Percentiles rank a stretch among this genome's conserved stretches.
Conservation (phyloP, 1,140 invertebrate species). For the Sinella curviseta region DNA sequence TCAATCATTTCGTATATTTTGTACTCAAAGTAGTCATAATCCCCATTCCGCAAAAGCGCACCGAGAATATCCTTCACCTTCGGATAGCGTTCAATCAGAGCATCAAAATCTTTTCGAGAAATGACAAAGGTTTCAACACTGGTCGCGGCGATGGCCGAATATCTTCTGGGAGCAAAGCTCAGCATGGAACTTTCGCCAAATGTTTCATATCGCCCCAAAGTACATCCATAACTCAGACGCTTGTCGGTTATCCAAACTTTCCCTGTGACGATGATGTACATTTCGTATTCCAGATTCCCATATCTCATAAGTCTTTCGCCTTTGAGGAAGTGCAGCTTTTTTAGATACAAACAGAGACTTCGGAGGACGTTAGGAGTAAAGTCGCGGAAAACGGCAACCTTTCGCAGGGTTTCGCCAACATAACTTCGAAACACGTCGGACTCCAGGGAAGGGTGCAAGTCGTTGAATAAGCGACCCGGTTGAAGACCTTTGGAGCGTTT, state of each 20-base stretch:
- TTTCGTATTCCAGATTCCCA: constrained; percentile 38
- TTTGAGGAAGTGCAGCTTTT: constrained; percentile 27
- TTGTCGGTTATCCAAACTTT: constrained; percentile 34
- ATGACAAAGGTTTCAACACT: constrained; percentile 38
- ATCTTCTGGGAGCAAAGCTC: background rate
- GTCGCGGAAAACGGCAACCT: constrained; percentile 31
- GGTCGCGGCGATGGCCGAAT: constrained; percentile 32
- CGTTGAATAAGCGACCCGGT: constrained; percentile 33
- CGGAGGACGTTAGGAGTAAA: constrained; percentile 29
- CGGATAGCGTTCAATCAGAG: constrained; percentile 40
- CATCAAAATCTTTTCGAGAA: constrained; percentile 26
- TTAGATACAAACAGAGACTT: constrained; percentile 31
- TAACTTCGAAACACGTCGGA: constrained; percentile 40
- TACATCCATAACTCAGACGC: constrained; percentile 7
- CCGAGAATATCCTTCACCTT: background rate
- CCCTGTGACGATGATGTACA: constrained; percentile 4
- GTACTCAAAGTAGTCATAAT: constrained; percentile 33
- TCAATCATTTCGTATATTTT: constrained; percentile 34
- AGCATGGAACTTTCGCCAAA: constrained; percentile 32
- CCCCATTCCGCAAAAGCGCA: background rate
- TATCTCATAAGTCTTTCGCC: constrained; percentile 24
- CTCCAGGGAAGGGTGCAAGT: constrained; percentile 42
- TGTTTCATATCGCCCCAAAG: constrained; percentile 30
- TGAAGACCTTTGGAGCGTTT: constrained; percentile 37
- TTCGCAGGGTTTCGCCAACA: constrained; percentile 34